phyloP scores from a whole-genome alignment of 2,797 vertebrate species.

The Lagorchestes hirsutus region DNA sequence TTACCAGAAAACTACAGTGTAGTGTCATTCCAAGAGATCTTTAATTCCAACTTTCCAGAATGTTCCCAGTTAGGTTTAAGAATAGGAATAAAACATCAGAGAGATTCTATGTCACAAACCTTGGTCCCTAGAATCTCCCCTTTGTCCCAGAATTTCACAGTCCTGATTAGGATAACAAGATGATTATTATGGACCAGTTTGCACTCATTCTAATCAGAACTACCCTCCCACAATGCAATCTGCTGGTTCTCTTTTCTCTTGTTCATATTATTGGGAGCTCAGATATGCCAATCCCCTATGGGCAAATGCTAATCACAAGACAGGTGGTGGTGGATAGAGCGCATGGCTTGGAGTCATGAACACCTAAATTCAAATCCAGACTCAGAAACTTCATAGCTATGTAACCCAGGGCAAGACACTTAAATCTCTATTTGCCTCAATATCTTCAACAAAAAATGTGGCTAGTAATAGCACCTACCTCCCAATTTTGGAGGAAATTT shows the following conservation, averaged over 20 bases:
- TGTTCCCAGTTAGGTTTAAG: slow-evolving; percentile 25
- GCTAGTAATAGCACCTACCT: neutral
- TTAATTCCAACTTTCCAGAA: slow-evolving; percentile 58
- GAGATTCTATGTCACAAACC: slow-evolving; percentile 5
- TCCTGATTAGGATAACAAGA: neutral
- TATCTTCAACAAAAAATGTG: neutral
- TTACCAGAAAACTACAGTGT: slow-evolving; percentile 34
- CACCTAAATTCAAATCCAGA: neutral
- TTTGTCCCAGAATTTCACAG: slow-evolving; percentile 11
- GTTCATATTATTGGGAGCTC: neutral
- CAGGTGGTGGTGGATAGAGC: neutral
- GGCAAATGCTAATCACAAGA: neutral
- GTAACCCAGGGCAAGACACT: neutral
- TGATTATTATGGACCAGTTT: neutral
- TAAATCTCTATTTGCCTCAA: neutral
- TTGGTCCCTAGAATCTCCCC: neutral
- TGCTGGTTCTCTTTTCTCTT: neutral
- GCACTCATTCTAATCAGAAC: neutral
- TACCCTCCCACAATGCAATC: neutral
- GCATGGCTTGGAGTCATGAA: neutral
- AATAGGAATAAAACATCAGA: slow-evolving; percentile 46
- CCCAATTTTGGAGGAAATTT: neutral
- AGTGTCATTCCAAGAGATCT: slow-evolving; percentile 54
- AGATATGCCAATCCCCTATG: neutral
- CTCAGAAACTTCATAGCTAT: neutral